These are phyloP conservation scores for Scophthalmus maximus DNA, from an alignment of 2,113 vertebrate species.

Conservation along the genomic window DNA sequence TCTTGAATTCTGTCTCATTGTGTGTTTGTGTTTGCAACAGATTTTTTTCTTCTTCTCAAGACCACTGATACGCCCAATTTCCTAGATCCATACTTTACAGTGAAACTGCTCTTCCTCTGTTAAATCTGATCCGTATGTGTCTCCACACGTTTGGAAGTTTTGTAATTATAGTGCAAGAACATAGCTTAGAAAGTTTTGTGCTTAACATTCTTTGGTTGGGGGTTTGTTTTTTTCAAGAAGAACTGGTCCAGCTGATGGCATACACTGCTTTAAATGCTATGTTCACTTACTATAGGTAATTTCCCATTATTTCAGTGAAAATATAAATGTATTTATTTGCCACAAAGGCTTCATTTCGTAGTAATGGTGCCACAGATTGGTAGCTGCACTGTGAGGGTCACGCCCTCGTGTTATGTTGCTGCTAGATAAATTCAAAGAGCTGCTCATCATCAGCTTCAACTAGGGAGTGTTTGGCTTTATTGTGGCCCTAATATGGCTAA, in stretches of 20 bases:
- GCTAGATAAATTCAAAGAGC: constrained; percentile 72
- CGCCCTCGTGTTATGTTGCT: constrained; percentile 65
- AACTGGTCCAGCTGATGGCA: constrained; percentile 15
- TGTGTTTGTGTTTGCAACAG: constrained; percentile 15
- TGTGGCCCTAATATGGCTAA: constrained; percentile 40
- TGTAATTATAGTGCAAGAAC: background rate
- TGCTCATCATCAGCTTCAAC: constrained; percentile 60
- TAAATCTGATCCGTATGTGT: constrained; percentile 1
- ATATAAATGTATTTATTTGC: constrained; percentile 57
- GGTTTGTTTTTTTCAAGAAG: no score
- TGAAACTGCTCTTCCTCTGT: background rate
- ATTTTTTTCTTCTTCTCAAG: constrained; percentile 19
- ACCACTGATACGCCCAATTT: constrained; percentile 12
- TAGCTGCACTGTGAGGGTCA: constrained; percentile 70
- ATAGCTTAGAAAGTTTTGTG: background rate
- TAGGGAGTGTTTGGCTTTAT: constrained; percentile 50
- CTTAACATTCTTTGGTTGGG: background rate
- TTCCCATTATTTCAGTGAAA: constrained; percentile 30
- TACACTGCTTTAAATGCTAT: constrained; percentile 29
- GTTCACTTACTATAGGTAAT: constrained; percentile 27
- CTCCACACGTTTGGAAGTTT: constrained; percentile 8
- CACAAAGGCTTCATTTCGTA: constrained; percentile 47
- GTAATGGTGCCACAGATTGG: constrained; percentile 55
- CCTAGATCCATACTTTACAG: background rate
- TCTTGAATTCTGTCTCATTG: constrained; percentile 14